Evolutionary conservation across 2,888 invertebrate species (phyloP).

Genomic region (Lissocephala sabroskyi): DNA sequence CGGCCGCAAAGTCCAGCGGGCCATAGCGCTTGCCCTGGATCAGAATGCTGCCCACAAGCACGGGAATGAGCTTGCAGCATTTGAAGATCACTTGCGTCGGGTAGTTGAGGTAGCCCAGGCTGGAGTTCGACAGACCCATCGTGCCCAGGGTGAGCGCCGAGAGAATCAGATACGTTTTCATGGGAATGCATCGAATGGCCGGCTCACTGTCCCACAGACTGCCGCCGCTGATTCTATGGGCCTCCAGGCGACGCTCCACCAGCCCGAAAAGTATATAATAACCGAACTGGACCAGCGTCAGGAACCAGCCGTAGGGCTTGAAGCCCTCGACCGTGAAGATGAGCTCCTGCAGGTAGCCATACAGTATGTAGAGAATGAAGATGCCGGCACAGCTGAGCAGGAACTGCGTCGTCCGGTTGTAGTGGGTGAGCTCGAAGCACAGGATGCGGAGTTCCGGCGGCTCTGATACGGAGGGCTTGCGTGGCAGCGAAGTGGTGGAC

Average conservation of each 20-base stretch:
- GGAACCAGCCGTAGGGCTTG: conserved; percentile 90
- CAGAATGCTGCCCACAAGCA: conserved; percentile 92
- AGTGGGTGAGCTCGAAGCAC: conserved; percentile 81
- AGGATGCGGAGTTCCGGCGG: conserved; percentile 77
- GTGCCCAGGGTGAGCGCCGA: conserved; percentile 93
- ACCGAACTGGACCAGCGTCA: conserved; percentile 92
- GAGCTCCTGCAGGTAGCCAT: conserved; percentile 93
- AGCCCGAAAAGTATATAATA: conserved; percentile 88
- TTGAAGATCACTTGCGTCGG: conserved; percentile 98
- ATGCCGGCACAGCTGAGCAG: conserved; percentile 83
- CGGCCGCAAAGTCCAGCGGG: conserved; percentile 86
- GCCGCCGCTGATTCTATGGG: conserved; percentile 36
- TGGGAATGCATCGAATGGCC: conserved; percentile 83
- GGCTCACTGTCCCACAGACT: conserved; percentile 70
- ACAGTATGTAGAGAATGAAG: conserved; percentile 89
- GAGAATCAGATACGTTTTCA: conserved; percentile 84
- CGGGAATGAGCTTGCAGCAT: conserved; percentile 97
- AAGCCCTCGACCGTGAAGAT: conserved; percentile 94
- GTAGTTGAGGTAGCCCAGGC: conserved; percentile 94
- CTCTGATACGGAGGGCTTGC: conserved; percentile 23
- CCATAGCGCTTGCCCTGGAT: conserved; percentile 93
- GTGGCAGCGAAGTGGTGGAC: neutral
- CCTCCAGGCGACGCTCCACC: conserved; percentile 78
- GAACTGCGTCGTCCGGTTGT: conserved; percentile 79
- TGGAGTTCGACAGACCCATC: conserved; percentile 96